Evolutionary conservation across 1,140 invertebrate genomes (phyloP).

Genomic region (Ips nitidus): DNA sequence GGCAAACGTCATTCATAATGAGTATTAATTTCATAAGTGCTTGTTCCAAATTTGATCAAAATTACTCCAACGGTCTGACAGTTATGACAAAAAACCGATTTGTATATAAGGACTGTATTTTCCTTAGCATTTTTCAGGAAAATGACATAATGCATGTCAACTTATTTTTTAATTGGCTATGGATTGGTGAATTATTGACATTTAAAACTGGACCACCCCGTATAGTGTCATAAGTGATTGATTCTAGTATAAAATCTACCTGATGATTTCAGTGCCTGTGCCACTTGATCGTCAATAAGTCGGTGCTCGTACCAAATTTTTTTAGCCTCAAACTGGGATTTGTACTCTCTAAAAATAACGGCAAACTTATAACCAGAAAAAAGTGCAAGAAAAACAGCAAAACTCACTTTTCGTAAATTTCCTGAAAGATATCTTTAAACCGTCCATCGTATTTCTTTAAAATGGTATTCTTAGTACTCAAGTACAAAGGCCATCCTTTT

Average conservation of each 20-base stretch:
- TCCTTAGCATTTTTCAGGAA: too few species aligned
- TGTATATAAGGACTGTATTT: too few species aligned
- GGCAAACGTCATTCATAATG: too few species aligned
- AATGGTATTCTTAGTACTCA: slow-evolving; percentile 92
- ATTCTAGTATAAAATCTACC: slow-evolving; percentile 1
- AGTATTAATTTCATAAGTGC: too few species aligned
- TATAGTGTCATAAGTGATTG: too few species aligned
- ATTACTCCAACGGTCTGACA: too few species aligned
- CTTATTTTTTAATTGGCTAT: too few species aligned
- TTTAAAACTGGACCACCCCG: too few species aligned
- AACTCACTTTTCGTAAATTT: slow-evolving; percentile 76
- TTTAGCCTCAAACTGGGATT: slow-evolving; percentile 71
- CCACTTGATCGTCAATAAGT: slow-evolving; percentile 93
- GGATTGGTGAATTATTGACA: too few species aligned
- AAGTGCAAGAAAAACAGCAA: slow-evolving; percentile 11
- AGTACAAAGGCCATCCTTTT: slow-evolving; percentile 81
- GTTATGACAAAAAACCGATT: too few species aligned
- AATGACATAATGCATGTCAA: too few species aligned
- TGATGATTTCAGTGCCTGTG: slow-evolving; percentile 81
- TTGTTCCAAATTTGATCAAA: too few species aligned
- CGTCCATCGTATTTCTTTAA: slow-evolving; percentile 86
- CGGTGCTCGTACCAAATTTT: slow-evolving; percentile 91
- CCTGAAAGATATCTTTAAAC: slow-evolving; percentile 94
- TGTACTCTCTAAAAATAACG: slow-evolving; percentile 65
- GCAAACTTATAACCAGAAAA: not conserved